Base-by-base conservation (phyloP, 1,140 invertebrate genomes). In the Philopotamus ludificatus region DNA sequence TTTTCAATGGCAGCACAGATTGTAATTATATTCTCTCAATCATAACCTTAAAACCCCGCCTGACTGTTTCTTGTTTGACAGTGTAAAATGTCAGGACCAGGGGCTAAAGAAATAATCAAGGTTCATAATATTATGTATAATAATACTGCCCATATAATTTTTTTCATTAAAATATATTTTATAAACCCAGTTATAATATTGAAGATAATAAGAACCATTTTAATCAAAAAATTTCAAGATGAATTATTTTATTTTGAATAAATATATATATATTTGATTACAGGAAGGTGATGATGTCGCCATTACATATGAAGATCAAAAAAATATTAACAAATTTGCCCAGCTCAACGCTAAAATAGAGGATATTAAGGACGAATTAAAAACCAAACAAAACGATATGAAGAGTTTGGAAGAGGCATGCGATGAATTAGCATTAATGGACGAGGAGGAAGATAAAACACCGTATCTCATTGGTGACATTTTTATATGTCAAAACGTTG, bases 291-390 rank as follows among this genome's bases (percentile, higher is more conserved):
- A 87, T 57, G 94, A 97, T 82, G 91, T 95, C 60, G 90, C 96
- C 75, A 95, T 98, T 68, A 94, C 94, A 2, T 95, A 86, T 75
- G 95, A 98, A 79, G 96, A 98, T 82, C 97, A 99, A 80, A 92
- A 95, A 73, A 95, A 95, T 81, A 98, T 99, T 66, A 99, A 98
- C 76, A 90, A 90, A 77, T 99, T 98, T 81, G 96, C 97, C 2
- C 83, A 92, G 66, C 86, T 91, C 59, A 97, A 98, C 84, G 93
- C 93, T 1, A 90, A 90, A 76, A 83, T 95, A 69, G 92, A 96
- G 73, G 94, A 98, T 75, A 81, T 90, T 7, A 95, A 95, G 77
- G 90, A 94, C 66, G 93, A 97, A 77, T 77, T 97, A n/a, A 92
- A 93, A 81, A 73, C 82, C 10, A 95, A 93, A 82, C 86, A 93